phyloP scores from a whole-genome alignment of 2,888 invertebrate species.

The Scelioninae gen. 1 region DNA sequence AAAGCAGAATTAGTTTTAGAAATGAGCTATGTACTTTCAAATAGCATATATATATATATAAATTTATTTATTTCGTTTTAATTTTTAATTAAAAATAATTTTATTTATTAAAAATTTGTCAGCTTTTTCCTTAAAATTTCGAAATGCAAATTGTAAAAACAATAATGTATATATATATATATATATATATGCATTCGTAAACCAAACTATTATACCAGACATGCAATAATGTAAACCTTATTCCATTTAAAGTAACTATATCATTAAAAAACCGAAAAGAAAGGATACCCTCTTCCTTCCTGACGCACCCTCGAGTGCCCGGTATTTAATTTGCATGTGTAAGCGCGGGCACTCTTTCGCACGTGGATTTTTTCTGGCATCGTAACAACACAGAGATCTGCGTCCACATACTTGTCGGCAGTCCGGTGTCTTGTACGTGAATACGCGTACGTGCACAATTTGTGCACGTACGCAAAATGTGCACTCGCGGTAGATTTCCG shows the following conservation, averaged over 20 bases:
- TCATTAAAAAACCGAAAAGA: conserved; percentile 25
- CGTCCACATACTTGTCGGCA: conserved; percentile 45
- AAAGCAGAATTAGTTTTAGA: too few relatives aligned
- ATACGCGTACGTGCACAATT: conserved; percentile 55
- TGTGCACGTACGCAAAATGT: conserved; percentile 62
- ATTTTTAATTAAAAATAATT: too few relatives aligned
- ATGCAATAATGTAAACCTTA: conserved; percentile 2
- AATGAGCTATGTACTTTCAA: too few relatives aligned
- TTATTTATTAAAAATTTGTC: too few relatives aligned
- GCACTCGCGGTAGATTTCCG: conserved; percentile 62
- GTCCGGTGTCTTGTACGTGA: conserved; percentile 46
- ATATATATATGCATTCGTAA: too few relatives aligned
- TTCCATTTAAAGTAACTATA: conserved; percentile 29
- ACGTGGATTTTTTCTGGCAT: conserved; percentile 50
- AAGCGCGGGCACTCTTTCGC: conserved; percentile 62
- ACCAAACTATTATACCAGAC: too few relatives aligned
- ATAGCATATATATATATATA: too few relatives aligned
- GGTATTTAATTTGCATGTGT: conserved; percentile 69
- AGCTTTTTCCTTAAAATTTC: too few relatives aligned
- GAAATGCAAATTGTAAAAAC: too few relatives aligned
- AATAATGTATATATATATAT: too few relatives aligned
- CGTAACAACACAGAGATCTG: conserved; percentile 26
- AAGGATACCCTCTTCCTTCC: conserved; percentile 52
- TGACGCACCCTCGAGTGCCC: conserved; percentile 51
- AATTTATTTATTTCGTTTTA: too few relatives aligned